A percentile compares a stretch with the other conserved stretches of the same genome.
These are phyloP conservation scores for Lottia gigantea DNA, from an alignment of 2,888 invertebrate species.

Conservation along the genomic window DNA sequence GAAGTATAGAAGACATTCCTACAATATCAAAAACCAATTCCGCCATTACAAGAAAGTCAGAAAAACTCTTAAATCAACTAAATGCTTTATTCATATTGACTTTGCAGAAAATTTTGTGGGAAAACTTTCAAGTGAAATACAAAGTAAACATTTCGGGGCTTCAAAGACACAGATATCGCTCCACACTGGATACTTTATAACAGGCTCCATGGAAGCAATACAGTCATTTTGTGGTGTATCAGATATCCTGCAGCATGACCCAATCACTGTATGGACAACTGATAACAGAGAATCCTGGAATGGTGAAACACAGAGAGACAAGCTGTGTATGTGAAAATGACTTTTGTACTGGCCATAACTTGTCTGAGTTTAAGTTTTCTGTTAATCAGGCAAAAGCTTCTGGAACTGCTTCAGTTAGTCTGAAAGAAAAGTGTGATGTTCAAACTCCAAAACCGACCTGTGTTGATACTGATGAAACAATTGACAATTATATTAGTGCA, in stretches of 20 bases:
- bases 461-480: background rate
- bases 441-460: background rate
- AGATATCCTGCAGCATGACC: conserved; percentile 55
- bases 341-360: background rate
- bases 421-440: background rate
- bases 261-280: conserved; percentile 63
- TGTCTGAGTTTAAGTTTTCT: background rate
- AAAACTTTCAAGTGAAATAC: conserved; percentile 11
- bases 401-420: background rate
- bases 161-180: conserved; percentile 19
- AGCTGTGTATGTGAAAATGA: background rate
- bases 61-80: background rate
- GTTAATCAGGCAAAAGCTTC: background rate
- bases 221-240: conserved; percentile 56
- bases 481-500: conserved; percentile 13
- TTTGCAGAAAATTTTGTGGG: conserved; percentile 20
- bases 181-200: conserved; percentile 19
- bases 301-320: background rate
- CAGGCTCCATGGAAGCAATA: background rate
- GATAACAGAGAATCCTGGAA: background rate
- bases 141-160: conserved; percentile 19
- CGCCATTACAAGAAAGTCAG: conserved; percentile 13
- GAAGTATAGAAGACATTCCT: conserved; percentile 11
- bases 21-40: conserved; percentile 17
- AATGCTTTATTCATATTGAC: conserved; percentile 19